phyloP scores from a whole-genome alignment of 2,888 invertebrate genomes.

The Helicoverpa assulta region DNA sequence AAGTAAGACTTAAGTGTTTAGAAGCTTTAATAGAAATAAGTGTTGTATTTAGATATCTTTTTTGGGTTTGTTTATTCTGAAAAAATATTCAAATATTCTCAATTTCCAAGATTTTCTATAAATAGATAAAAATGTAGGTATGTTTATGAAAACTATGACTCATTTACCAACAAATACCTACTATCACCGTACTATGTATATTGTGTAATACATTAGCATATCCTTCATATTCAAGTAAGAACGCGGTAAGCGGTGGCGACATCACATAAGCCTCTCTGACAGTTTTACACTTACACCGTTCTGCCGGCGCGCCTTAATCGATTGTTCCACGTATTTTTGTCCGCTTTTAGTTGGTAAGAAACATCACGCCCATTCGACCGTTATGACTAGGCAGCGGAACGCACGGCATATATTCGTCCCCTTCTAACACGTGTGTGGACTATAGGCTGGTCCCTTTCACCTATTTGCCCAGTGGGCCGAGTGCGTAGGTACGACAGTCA shows the following conservation, averaged over 20 bases:
- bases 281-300: slow-evolving; percentile 79
- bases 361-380: slow-evolving; percentile 91
- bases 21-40: background rate
- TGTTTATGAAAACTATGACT: background rate
- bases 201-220: slow-evolving; percentile 46
- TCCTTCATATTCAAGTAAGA: slow-evolving; percentile 46
- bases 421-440: slow-evolving; percentile 84
- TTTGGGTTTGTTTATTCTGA: background rate
- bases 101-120: background rate
- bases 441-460: slow-evolving; percentile 80
- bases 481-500: slow-evolving; percentile 89
- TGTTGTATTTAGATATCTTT: background rate
- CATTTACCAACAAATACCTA: slow-evolving; percentile 9
- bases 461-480: slow-evolving; percentile 88
- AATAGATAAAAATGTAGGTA: background rate
- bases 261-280: slow-evolving; percentile 47
- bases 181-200: too few species aligned
- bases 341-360: slow-evolving; percentile 89
- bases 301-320: slow-evolving; percentile 77
- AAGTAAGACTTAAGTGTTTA: background rate
- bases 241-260: slow-evolving; percentile 42
- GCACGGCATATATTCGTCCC: slow-evolving; percentile 85
- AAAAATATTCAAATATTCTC: too few species aligned
- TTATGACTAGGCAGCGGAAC: slow-evolving; percentile 89
- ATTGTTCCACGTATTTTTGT: slow-evolving; percentile 90